These are phyloP conservation scores for Calcarius lapponicus DNA, from an alignment of 2,797 vertebrate species.

Conservation along the genomic window DNA sequence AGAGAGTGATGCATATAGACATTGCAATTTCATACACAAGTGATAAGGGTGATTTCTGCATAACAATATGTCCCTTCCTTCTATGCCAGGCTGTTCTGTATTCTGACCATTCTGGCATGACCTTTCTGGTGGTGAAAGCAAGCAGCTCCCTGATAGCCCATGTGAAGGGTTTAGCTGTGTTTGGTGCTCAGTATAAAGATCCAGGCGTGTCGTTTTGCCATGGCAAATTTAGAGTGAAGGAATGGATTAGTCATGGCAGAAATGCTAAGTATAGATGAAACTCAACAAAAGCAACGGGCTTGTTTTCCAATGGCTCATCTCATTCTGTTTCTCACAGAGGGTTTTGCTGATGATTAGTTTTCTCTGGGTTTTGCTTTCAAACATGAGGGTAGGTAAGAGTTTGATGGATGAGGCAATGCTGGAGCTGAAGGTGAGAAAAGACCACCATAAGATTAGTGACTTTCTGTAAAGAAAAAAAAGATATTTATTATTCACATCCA, in stretches of 20 bases:
- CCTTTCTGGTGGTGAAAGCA: constrained; percentile 49
- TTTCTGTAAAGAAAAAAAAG: neutral
- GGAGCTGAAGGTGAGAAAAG: neutral
- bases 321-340: neutral
- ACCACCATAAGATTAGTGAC: neutral
- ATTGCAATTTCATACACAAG: constrained; percentile 1
- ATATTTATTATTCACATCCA: neutral
- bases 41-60: constrained; percentile 29
- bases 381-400: neutral
- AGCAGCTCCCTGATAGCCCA: neutral
- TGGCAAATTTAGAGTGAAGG: constrained; percentile 22
- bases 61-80: constrained; percentile 19
- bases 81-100: neutral
- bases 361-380: neutral
- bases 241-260: constrained; percentile 57
- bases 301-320: neutral
- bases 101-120: constrained; percentile 31
- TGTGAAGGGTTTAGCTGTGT: constrained; percentile 23
- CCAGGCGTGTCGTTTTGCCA: neutral
- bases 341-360: neutral
- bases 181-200: constrained; percentile 18
- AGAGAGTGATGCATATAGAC: neutral
- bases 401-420: neutral
- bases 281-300: neutral
- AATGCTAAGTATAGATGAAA: constrained; percentile 18